These are phyloP conservation scores for Limnothrissa miodon DNA, from an alignment of 2,113 vertebrate genomes.

Conservation along the genomic window DNA sequence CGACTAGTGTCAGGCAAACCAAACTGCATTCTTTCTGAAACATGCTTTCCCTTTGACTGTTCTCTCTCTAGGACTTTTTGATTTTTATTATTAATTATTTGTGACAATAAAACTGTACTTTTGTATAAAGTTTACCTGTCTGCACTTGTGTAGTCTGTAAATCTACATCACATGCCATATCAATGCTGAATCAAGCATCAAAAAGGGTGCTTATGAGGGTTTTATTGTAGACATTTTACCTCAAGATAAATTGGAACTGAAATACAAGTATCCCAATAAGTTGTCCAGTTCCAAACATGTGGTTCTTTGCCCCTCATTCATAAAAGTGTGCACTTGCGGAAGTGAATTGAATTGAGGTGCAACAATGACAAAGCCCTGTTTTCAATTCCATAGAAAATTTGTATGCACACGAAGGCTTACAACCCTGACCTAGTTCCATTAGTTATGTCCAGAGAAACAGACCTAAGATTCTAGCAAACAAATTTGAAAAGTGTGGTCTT, in stretches of 20 bases:
- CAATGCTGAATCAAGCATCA: background rate
- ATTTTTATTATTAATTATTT: constrained; percentile 60
- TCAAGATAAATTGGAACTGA: background rate
- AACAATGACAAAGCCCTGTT: too few species aligned
- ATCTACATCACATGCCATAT: background rate
- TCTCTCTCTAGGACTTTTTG: constrained; percentile 49
- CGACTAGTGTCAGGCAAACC: constrained; percentile 20
- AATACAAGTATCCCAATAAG: background rate
- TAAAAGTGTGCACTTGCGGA: too few species aligned
- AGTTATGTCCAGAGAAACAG: too few species aligned
- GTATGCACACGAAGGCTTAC: too few species aligned
- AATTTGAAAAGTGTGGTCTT: too few species aligned
- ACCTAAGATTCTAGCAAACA: too few species aligned
- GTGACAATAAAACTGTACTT: constrained; percentile 62
- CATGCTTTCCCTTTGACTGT: constrained; percentile 42
- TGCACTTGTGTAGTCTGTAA: background rate
- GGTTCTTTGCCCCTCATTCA: background rate
- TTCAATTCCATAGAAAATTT: too few species aligned
- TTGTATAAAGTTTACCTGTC: constrained; percentile 48
- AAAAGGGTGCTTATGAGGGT: background rate
- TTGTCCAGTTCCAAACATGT: background rate
- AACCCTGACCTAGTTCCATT: too few species aligned
- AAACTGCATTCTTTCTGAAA: constrained; percentile 42
- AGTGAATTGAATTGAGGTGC: too few species aligned
- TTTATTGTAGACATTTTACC: background rate